phyloP scores from a whole-genome alignment of 2,113 vertebrate genomes.

The Gallinago undulata region DNA sequence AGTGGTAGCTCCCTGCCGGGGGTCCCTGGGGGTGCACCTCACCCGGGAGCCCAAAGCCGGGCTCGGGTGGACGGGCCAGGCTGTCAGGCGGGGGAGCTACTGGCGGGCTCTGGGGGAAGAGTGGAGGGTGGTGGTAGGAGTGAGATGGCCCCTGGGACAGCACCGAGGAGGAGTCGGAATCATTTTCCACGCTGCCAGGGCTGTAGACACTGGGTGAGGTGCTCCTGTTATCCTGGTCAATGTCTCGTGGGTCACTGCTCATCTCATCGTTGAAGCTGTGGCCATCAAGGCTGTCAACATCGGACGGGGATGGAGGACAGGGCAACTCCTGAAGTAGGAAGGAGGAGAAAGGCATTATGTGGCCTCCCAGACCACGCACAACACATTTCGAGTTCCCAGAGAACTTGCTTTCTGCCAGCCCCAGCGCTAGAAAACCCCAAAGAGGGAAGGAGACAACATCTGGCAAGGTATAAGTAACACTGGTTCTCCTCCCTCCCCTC shows the following conservation, averaged over 20 bases:
- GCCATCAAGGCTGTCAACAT: constrained; percentile 87
- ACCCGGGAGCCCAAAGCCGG: constrained; percentile 49
- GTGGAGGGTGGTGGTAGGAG: constrained; percentile 75
- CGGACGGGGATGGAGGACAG: constrained; percentile 77
- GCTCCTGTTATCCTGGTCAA: constrained; percentile 99
- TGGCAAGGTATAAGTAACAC: neutral
- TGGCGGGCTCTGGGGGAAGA: constrained; percentile 78
- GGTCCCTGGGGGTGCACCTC: constrained; percentile 71
- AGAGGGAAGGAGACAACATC: neutral
- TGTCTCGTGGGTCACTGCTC: constrained; percentile 93
- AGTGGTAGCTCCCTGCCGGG: constrained; percentile 64
- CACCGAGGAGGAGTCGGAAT: constrained; percentile 87
- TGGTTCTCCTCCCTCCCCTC: neutral
- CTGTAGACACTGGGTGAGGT: constrained; percentile 96
- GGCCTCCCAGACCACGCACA: rapidly evolving
- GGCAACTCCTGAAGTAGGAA: constrained; percentile 71
- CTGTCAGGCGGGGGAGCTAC: constrained; percentile 69
- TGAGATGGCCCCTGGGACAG: constrained; percentile 77
- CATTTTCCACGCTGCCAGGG: constrained; percentile 92
- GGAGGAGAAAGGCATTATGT: neutral
- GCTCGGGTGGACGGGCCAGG: constrained; percentile 71
- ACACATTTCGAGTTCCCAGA: neutral
- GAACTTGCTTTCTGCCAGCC: neutral
- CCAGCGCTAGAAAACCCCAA: neutral
- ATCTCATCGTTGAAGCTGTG: constrained; percentile 94